Evolutionary conservation across 2,888 invertebrate genomes (phyloP).

Genomic region (Tryphoninae sp.): DNA sequence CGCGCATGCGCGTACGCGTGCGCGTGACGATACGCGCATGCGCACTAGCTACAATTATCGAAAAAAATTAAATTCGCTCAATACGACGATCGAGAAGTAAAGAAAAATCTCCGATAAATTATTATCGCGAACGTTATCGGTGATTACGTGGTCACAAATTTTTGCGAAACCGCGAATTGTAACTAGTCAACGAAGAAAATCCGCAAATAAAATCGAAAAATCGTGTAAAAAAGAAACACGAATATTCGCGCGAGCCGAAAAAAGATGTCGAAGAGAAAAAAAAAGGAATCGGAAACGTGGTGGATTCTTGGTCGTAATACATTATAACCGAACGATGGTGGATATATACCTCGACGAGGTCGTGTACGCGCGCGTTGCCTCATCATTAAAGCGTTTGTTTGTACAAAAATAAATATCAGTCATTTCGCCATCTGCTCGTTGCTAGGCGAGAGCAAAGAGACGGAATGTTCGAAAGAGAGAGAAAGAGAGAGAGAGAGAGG

Average conservation of each 20-base stretch:
- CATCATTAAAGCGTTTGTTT: constrained; percentile 78
- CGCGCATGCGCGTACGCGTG: too few relatives aligned
- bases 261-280: background rate
- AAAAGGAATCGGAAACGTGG: constrained; percentile 44
- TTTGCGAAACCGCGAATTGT: too few relatives aligned
- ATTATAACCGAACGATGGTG: background rate
- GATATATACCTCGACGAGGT: constrained; percentile 43
- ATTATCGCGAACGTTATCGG: too few relatives aligned
- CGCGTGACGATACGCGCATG: too few relatives aligned
- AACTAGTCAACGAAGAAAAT: too few relatives aligned
- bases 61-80: too few relatives aligned
- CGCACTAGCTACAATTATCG: too few relatives aligned
- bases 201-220: too few relatives aligned
- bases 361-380: constrained; percentile 71
- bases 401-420: constrained; percentile 77
- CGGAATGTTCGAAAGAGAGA: constrained; percentile 21
- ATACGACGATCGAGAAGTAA: too few relatives aligned
- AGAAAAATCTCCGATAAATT: too few relatives aligned
- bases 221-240: background rate
- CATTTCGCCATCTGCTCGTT: constrained; percentile 65
- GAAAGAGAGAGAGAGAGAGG: background rate
- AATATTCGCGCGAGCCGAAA: background rate
- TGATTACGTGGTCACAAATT: too few relatives aligned
- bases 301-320: constrained; percentile 30
- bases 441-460: constrained; percentile 57